These are phyloP conservation scores for Drosophila phalerata DNA, from an alignment of 2,888 invertebrate genomes.

Conservation along the genomic window DNA sequence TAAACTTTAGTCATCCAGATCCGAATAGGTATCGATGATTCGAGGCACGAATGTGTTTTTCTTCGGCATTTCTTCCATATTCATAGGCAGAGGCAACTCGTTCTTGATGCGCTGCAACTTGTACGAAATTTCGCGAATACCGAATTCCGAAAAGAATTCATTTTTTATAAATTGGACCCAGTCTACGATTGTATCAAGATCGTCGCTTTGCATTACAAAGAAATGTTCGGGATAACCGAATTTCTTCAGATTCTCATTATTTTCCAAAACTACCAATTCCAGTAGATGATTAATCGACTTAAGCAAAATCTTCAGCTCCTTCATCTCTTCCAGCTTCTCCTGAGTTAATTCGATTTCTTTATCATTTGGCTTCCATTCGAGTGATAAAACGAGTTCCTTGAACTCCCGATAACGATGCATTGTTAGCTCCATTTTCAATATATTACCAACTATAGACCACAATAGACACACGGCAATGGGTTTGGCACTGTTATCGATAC, in stretches of 20 bases:
- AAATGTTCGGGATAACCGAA: neutral
- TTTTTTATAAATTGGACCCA: neutral
- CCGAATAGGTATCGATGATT: neutral
- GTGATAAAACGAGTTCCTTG: neutral
- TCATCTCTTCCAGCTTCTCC: neutral
- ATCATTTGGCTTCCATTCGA: neutral
- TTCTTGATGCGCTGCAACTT: neutral
- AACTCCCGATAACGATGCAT: slow-evolving; percentile 1
- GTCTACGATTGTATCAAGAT: neutral
- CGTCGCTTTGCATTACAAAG: neutral
- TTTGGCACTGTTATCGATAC: neutral
- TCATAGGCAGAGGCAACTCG: neutral
- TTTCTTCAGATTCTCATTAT: neutral
- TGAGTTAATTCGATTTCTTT: neutral
- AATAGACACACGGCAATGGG: neutral
- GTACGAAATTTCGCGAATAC: neutral
- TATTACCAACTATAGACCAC: neutral
- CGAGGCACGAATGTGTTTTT: neutral
- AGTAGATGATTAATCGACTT: neutral
- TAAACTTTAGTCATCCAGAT: neutral
- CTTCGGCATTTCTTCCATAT: neutral
- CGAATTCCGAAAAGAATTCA: neutral
- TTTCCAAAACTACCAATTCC: neutral
- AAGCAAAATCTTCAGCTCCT: neutral
- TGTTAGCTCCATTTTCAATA: neutral